These are phyloP conservation scores for Cephalopterus ornatus DNA, from an alignment of 2,113 vertebrate species.

Conservation along the genomic window DNA sequence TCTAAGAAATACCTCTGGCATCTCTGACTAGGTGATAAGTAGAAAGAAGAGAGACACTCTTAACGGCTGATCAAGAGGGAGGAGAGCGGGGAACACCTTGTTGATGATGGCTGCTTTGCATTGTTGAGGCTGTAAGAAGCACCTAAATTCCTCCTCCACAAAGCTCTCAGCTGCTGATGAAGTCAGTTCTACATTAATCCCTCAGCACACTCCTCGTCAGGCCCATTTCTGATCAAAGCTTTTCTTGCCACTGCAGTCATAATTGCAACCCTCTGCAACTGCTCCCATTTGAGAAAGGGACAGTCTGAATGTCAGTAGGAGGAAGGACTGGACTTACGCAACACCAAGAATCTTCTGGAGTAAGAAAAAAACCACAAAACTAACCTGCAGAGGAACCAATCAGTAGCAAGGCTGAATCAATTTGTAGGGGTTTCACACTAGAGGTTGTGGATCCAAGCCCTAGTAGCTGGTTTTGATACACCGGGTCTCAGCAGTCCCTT, in stretches of 20 bases:
- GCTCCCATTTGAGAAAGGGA: neutral
- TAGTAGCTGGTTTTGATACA: neutral
- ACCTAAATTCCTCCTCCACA: conserved; percentile 52
- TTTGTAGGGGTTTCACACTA: accelerated
- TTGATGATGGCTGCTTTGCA: conserved; percentile 56
- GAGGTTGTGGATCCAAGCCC: neutral
- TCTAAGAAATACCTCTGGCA: conserved; percentile 49
- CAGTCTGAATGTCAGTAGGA: neutral
- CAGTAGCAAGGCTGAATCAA: neutral
- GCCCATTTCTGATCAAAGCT: conserved; percentile 42
- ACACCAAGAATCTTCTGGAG: neutral
- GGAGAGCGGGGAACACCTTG: conserved; percentile 56
- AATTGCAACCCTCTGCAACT: neutral
- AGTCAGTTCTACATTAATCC: conserved; percentile 50
- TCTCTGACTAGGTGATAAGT: conserved; percentile 52
- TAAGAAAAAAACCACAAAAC: neutral
- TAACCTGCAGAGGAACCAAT: neutral
- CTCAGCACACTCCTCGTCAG: neutral
- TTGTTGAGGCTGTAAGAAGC: conserved; percentile 51
- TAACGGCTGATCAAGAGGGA: conserved; percentile 54
- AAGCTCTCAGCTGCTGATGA: conserved; percentile 41
- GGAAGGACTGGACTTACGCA: neutral
- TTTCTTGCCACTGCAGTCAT: neutral
- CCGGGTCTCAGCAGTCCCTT: neutral
- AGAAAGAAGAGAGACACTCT: conserved; percentile 52